Conservation (phyloP, 2,888 invertebrate species). For the Thecophora atra region DNA sequence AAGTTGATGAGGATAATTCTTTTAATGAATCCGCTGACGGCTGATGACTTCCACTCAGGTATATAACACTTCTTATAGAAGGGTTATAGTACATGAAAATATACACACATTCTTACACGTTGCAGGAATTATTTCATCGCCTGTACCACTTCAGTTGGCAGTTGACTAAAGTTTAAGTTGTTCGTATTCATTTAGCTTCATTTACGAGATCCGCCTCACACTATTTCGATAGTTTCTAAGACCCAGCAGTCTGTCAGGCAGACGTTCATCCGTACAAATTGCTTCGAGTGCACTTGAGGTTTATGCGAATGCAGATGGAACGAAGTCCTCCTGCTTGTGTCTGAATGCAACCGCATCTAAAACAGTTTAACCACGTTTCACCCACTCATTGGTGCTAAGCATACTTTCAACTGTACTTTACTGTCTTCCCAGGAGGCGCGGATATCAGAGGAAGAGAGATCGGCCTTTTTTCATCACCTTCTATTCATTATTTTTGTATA, state of each 20-base stretch:
- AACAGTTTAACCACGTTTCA: background rate
- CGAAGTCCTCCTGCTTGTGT: background rate
- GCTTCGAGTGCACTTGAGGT: constrained; percentile 8
- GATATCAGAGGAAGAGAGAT: too few relatives aligned
- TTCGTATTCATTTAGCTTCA: background rate
- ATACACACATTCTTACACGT: too few relatives aligned
- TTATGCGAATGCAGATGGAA: background rate
- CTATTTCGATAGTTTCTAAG: background rate
- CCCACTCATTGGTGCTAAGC: background rate
- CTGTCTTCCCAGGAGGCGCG: too few relatives aligned
- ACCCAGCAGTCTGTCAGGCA: background rate
- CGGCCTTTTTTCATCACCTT: too few relatives aligned
- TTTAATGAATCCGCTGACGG: background rate
- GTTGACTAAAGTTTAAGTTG: background rate
- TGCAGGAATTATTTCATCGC: background rate
- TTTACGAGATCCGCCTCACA: background rate
- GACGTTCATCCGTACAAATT: background rate
- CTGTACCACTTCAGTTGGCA: background rate
- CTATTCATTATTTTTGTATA: too few relatives aligned
- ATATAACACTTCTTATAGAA: too few relatives aligned
- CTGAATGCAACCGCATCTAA: background rate
- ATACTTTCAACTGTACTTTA: too few relatives aligned
- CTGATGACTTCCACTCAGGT: background rate
- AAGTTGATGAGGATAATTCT: background rate
- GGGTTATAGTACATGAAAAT: too few relatives aligned